Conservation (phyloP, 2,113 vertebrate genomes). For the Pitta sordida region DNA sequence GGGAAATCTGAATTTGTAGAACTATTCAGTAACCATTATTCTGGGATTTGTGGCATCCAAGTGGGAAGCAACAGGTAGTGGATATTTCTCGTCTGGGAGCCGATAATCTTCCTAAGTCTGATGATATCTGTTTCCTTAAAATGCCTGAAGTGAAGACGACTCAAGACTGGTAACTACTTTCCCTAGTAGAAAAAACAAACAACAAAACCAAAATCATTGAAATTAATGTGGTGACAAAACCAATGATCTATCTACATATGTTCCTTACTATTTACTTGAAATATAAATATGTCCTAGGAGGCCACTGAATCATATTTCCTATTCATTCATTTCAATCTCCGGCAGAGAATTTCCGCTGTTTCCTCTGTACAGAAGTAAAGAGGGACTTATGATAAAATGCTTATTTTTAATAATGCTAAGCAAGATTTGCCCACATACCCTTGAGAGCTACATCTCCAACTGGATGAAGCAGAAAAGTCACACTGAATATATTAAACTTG, state of each 20-base stretch:
- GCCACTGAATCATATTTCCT: neutral
- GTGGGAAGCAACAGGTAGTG: neutral
- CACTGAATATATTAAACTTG: conserved; percentile 15
- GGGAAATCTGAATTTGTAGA: neutral
- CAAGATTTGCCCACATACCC: neutral
- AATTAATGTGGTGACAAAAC: neutral
- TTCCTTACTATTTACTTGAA: neutral
- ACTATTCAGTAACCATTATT: neutral
- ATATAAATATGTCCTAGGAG: neutral
- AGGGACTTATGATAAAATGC: neutral
- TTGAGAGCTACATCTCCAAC: neutral
- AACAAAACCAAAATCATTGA: neutral
- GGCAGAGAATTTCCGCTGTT: neutral
- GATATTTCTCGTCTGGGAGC: neutral
- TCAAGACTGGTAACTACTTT: neutral
- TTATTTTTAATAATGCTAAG: conserved; percentile 40
- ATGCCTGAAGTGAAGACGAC: neutral
- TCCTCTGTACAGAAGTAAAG: neutral
- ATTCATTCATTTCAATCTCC: neutral
- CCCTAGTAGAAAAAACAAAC: neutral
- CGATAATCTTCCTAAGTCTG: neutral
- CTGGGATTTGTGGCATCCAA: neutral
- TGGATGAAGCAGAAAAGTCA: neutral
- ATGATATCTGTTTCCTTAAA: neutral
- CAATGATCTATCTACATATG: neutral